A percentile compares a stretch with the other conserved stretches of the same genome.
phyloP scores from a whole-genome alignment of 2,888 invertebrate genomes.

The Argyresthia albistria region DNA sequence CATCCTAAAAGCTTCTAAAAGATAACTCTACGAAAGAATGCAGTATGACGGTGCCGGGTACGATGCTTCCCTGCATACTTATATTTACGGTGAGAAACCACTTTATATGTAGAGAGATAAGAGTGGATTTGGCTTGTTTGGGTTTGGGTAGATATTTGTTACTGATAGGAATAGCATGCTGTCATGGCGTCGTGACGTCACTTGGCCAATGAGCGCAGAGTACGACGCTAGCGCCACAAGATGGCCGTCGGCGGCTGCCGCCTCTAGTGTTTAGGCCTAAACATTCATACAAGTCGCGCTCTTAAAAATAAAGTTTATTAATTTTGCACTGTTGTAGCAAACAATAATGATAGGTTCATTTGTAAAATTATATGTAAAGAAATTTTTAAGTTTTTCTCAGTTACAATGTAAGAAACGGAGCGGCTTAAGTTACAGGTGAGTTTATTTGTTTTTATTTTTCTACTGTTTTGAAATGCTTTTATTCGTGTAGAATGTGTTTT shows the following conservation, averaged over 20 bases:
- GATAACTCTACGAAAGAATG: conserved; percentile 65
- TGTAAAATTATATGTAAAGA: too few species aligned
- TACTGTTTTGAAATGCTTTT: not conserved
- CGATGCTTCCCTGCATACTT: not conserved
- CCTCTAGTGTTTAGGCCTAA: conserved; percentile 64
- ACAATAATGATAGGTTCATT: too few species aligned
- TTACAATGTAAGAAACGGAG: not conserved
- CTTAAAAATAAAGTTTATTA: not conserved
- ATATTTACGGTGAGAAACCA: not conserved
- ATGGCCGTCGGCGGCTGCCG: conserved; percentile 66
- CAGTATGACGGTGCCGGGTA: conserved; percentile 36
- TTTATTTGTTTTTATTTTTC: conserved; percentile 1
- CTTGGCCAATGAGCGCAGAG: conserved; percentile 59
- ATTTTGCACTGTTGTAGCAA: not conserved
- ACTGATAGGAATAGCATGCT: conserved; percentile 54
- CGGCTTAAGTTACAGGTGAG: not conserved
- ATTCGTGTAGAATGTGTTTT: not conserved
- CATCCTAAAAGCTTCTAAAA: conserved; percentile 65
- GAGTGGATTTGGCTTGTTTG: not conserved
- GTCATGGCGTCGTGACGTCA: conserved; percentile 69
- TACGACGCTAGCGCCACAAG: conserved; percentile 67
- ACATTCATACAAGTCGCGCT: conserved; percentile 10
- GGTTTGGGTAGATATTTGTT: conserved; percentile 1
- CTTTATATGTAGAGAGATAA: not conserved
- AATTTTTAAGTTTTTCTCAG: not conserved